Percentiles rank a stretch among this genome's conserved stretches.
Evolutionary conservation across 2,888 invertebrate genomes (phyloP).

Genomic region (Hydrotaea diabolus): DNA sequence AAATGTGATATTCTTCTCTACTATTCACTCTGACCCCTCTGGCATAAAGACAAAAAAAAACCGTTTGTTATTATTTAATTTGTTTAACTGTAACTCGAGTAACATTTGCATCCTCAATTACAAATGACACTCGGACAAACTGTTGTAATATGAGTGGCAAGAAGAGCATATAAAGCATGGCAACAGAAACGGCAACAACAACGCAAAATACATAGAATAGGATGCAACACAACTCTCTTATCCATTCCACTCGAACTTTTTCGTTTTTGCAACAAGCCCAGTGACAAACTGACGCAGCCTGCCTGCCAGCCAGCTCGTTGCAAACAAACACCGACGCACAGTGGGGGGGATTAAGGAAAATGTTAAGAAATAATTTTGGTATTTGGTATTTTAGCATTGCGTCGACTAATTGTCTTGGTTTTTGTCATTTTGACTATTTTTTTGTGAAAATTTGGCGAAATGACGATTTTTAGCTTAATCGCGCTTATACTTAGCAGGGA

Average conservation of each 20-base stretch:
- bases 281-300: background rate
- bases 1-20: no score
- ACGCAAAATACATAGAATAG: no score
- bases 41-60: no score
- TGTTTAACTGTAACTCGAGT: conserved; percentile 61
- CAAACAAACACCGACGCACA: conserved; percentile 47
- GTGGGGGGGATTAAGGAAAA: no score
- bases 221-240: background rate
- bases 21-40: no score
- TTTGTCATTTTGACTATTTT: no score
- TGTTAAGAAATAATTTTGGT: no score
- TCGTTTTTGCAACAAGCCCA: conserved; percentile 21
- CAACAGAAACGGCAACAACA: conserved; percentile 9
- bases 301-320: background rate
- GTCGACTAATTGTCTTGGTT: no score
- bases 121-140: conserved; percentile 58
- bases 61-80: conserved; percentile 60
- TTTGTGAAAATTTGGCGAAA: no score
- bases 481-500: no score
- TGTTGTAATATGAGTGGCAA: conserved; percentile 49
- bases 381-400: no score
- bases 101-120: conserved; percentile 64
- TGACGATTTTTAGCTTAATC: no score
- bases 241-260: conserved; percentile 9
- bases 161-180: background rate